Base-by-base conservation (phyloP, 1,140 invertebrate genomes). In the Lepidurus apus region DNA sequence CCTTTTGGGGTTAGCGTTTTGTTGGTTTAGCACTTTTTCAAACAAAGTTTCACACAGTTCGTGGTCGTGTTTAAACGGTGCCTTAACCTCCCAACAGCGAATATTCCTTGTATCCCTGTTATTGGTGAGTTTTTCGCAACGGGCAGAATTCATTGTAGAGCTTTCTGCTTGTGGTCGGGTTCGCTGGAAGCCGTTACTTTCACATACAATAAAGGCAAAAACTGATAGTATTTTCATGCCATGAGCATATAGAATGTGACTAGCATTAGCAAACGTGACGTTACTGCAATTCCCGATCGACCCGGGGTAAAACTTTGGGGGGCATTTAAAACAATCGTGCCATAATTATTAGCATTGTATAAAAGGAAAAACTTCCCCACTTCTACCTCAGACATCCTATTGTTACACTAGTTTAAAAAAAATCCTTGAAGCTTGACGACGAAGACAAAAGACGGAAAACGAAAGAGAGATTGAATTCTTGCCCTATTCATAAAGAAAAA, bases 191-290 rank as follows among this genome's bases (percentile, higher is more conserved):
- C 34, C 2, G 2, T 34, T 4, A 34, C 34, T 34, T 34, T 34
- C 34, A 34, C 34, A 34, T 2, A 34, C 34, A 34, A 34, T 34
- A 34, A 34, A 3, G 34, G 34, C 34, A 4, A 34, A 34, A 34
- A 21, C 3, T 21, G 21, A 47, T 21, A 7, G n/a, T 8, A 0
- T 17, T 7, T 21, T 21, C 4, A 21, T 11, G 53, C 21, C 17
- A 65, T 65, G 53, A 65, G n/a, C 53, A 9, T 65, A 34, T 34
- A 65, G 53, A 65, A 65, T 65, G 53, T 65, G 53, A 65, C 53
- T 65, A 65, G 53, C 53, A 65, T 65, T 65, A 65, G 53, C 53
- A 65, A 17, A 13, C n/a, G 53, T 65, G 53, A 65, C 53, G 53
- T 65, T 11, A n/a, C 21, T 65, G 13, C 8, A 65, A 65, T 65